A percentile compares a stretch with the other conserved stretches of the same genome.
phyloP scores from a whole-genome alignment of 2,113 vertebrate species.

The Damaliscus lunatus region DNA sequence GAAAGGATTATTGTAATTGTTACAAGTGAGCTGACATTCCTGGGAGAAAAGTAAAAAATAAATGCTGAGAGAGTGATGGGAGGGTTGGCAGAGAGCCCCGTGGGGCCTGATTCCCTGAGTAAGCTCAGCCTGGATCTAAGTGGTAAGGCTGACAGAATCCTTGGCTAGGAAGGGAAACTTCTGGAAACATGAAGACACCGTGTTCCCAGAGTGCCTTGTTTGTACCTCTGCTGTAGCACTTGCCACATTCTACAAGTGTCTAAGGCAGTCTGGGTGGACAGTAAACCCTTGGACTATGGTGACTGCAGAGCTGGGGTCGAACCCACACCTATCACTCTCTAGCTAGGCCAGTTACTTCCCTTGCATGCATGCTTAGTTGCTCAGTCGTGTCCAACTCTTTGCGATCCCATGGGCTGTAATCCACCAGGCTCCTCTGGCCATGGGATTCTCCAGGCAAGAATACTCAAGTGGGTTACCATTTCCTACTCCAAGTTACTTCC shows the following conservation, averaged over 20 bases:
- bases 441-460: not conserved
- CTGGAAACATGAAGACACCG: not conserved
- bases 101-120: not conserved
- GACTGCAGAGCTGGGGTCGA: not conserved
- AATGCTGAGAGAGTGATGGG: not conserved
- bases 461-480: not conserved
- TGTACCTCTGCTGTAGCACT: not conserved
- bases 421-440: not conserved
- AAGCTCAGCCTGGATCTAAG: not conserved
- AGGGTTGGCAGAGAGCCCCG: not conserved
- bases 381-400: not conserved
- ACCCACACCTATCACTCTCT: not conserved
- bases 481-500: not conserved
- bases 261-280: not conserved
- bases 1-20: slow-evolving; percentile 24
- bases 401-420: not conserved
- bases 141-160: not conserved
- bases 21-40: not conserved
- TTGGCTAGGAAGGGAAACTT: not conserved
- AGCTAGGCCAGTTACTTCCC: not conserved
- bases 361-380: not conserved
- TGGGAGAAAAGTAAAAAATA: slow-evolving; percentile 43
- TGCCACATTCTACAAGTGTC: not conserved
- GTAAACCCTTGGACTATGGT: not conserved
- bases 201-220: not conserved